Percentiles rank a stretch among this genome's conserved stretches.
phyloP scores from a whole-genome alignment of 2,797 vertebrate species.

The Characodon lateralis region DNA sequence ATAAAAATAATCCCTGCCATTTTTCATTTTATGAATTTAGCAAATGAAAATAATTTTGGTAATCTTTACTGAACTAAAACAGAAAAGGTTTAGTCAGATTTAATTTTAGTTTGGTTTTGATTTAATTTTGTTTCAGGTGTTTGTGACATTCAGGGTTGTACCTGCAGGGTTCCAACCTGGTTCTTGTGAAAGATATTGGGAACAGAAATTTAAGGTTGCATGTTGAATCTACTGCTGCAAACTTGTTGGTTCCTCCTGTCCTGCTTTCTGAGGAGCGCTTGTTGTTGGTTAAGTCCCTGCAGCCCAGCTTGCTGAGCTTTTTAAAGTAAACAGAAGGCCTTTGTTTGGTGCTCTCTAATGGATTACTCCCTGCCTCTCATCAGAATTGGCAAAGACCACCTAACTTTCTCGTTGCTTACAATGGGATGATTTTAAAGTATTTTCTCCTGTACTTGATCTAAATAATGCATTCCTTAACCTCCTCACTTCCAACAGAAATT shows the following conservation, averaged over 20 bases:
- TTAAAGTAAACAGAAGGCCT: slow-evolving; percentile 43
- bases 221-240: too few species aligned
- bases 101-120: too few species aligned
- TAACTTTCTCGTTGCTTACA: slow-evolving; percentile 1
- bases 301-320: slow-evolving; percentile 40
- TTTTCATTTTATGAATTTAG: background rate
- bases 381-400: background rate
- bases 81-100: too few species aligned
- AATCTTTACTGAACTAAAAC: background rate
- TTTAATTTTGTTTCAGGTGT: too few species aligned
- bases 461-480: background rate
- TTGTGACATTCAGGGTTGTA: too few species aligned
- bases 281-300: slow-evolving; percentile 24
- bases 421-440: background rate
- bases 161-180: background rate
- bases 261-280: slow-evolving; percentile 28
- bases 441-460: background rate
- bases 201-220: background rate
- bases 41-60: background rate
- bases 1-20: background rate
- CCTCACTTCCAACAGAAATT: background rate
- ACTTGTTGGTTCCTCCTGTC: background rate
- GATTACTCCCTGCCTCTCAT: slow-evolving; percentile 43
- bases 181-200: background rate
- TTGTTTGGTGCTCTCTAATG: slow-evolving; percentile 50